A percentile compares a stretch with the other conserved stretches of the same genome.
Conservation (phyloP, 2,113 vertebrate species). For the Lynx canadensis region DNA sequence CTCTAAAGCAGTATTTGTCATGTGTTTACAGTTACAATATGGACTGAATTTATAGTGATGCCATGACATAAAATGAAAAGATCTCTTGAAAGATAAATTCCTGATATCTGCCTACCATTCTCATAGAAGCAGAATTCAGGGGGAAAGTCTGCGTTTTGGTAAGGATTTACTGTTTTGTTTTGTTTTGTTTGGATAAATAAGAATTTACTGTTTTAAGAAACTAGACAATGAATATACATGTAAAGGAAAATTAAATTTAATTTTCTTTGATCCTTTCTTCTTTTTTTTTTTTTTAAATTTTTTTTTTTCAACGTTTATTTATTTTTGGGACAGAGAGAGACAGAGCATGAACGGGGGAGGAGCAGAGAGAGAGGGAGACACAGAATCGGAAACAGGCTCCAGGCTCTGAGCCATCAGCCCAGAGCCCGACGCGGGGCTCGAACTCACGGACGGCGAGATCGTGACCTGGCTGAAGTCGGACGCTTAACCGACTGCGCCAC, state of each 20-base stretch:
- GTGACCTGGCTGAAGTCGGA: too few species aligned
- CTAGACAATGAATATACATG: not conserved
- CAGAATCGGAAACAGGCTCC: too few species aligned
- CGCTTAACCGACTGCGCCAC: too few species aligned
- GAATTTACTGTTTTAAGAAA: slow-evolving; percentile 31
- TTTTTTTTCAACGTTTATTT: too few species aligned
- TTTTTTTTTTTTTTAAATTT: slow-evolving; percentile 58
- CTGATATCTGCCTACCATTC: not conserved
- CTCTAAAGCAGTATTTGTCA: not conserved
- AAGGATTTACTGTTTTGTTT: slow-evolving; percentile 14
- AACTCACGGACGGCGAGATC: too few species aligned
- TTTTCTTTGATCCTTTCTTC: slow-evolving; percentile 48
- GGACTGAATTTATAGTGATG: not conserved
- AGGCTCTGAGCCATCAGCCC: too few species aligned
- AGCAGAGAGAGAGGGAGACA: too few species aligned
- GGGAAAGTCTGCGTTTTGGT: not conserved
- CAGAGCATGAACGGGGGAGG: too few species aligned
- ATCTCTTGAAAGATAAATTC: slow-evolving; percentile 46
- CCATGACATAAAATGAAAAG: slow-evolving; percentile 50
- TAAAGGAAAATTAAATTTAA: slow-evolving; percentile 6
- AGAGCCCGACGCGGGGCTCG: too few species aligned
- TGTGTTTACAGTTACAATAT: slow-evolving; percentile 16
- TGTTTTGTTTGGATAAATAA: not conserved
- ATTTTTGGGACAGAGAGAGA: too few species aligned
- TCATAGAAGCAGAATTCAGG: slow-evolving; percentile 44